Evolutionary conservation across 2,113 vertebrate species (phyloP).

Genomic region (Glaucidium brasilianum): DNA sequence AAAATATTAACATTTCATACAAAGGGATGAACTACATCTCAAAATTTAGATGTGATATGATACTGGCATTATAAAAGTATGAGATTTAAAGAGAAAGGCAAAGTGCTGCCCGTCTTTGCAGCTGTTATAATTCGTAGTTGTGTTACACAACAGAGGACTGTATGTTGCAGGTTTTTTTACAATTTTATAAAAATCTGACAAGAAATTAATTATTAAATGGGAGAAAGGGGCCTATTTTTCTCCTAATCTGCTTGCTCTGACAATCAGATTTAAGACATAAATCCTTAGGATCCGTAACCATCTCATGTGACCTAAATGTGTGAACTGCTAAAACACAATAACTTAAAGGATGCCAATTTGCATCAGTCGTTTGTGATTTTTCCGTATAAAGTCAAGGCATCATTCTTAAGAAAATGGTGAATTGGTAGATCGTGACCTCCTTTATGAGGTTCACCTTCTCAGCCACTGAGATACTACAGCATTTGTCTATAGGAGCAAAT

Average conservation of each 20-base stretch:
- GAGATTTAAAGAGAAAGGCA: neutral
- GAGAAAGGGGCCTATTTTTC: neutral
- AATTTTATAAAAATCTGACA: neutral
- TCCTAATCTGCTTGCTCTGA: constrained; percentile 63
- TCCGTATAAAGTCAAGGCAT: constrained; percentile 78
- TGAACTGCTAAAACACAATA: constrained; percentile 80
- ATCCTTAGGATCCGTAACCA: constrained; percentile 55
- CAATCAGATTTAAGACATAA: constrained; percentile 72
- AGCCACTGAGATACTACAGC: constrained; percentile 83
- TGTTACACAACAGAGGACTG: neutral
- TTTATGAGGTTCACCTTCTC: constrained; percentile 93
- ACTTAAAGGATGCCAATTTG: constrained; percentile 78
- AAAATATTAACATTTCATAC: neutral
- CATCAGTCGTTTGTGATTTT: constrained; percentile 80
- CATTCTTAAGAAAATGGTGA: constrained; percentile 82
- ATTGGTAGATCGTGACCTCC: constrained; percentile 86
- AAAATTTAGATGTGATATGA: neutral
- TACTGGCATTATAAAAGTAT: neutral
- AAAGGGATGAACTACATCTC: neutral
- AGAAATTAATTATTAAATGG: neutral
- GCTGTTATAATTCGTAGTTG: neutral
- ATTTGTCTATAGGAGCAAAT: constrained; percentile 87
- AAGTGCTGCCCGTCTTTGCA: neutral
- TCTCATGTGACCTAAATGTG: constrained; percentile 71
- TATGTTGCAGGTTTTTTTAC: neutral